Conservation (phyloP, 2,888 invertebrate species). For the Nebria salina region DNA sequence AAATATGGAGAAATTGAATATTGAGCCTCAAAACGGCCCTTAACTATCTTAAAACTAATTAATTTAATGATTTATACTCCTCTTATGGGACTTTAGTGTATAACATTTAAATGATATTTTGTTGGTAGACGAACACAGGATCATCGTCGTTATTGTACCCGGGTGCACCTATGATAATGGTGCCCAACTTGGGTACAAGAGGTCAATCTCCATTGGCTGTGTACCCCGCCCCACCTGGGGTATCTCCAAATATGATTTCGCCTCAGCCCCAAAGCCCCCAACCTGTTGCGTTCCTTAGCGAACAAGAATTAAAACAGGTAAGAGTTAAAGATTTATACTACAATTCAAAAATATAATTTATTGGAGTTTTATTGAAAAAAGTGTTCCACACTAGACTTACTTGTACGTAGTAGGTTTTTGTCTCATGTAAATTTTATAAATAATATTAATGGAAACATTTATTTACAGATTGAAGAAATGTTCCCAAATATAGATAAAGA, state of each 20-base stretch:
- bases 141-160: conserved; percentile 64
- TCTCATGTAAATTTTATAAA: background rate
- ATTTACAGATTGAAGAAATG: conserved; percentile 87
- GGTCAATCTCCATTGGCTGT: conserved; percentile 67
- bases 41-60: too few species aligned
- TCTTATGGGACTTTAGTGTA: conserved; percentile 11
- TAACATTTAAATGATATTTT: conserved; percentile 32
- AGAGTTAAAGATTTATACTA: conserved; percentile 25
- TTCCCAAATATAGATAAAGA: conserved; percentile 95
- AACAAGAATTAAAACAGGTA: conserved; percentile 74
- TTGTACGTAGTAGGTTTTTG: background rate
- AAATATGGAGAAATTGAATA: too few species aligned
- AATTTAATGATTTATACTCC: too few species aligned
- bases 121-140: conserved; percentile 52
- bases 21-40: too few species aligned
- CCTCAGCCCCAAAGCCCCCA: conserved; percentile 55
- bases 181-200: conserved; percentile 68
- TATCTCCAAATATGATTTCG: conserved; percentile 50
- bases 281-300: conserved; percentile 63
- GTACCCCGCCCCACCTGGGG: conserved; percentile 57
- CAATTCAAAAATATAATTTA: too few species aligned
- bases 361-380: too few species aligned
- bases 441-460: background rate
- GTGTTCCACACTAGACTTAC: too few species aligned
- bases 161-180: conserved; percentile 72